Percentiles rank a stretch among this genome's conserved stretches.
Evolutionary conservation across 2,888 invertebrate species (phyloP).

Genomic region (Pheosia tremula): DNA sequence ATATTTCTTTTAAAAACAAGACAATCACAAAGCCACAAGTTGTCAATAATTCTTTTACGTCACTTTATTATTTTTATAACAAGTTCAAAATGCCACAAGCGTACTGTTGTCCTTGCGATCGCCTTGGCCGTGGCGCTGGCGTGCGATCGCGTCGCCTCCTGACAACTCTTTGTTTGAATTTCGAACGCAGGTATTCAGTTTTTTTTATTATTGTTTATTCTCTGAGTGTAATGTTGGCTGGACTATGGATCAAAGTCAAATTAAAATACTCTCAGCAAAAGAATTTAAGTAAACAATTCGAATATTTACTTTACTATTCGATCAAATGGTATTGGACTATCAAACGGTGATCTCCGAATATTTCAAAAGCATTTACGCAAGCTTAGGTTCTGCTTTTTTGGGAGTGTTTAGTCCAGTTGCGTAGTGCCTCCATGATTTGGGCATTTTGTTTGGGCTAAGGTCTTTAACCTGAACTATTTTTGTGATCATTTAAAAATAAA

Average conservation of each 20-base stretch:
- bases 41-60: slow-evolving; percentile 6
- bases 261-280: too few relatives aligned
- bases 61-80: slow-evolving; percentile 17
- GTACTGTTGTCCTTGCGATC: slow-evolving; percentile 72
- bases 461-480: slow-evolving; percentile 61
- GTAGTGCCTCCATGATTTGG: too few relatives aligned
- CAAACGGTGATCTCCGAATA: too few relatives aligned
- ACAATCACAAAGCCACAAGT: slow-evolving; percentile 7
- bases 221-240: slow-evolving; percentile 50
- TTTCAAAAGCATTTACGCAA: too few relatives aligned
- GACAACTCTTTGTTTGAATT: slow-evolving; percentile 75
- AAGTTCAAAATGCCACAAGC: slow-evolving; percentile 27
- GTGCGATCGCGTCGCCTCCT: slow-evolving; percentile 65
- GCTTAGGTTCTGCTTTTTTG: too few relatives aligned
- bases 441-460: slow-evolving; percentile 34
- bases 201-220: slow-evolving; percentile 69
- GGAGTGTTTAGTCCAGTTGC: too few relatives aligned
- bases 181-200: slow-evolving; percentile 51
- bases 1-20: background rate
- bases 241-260: slow-evolving; percentile 1
- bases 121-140: slow-evolving; percentile 74
- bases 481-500: slow-evolving; percentile 31
- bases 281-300: too few relatives aligned
- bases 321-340: slow-evolving; percentile 1
- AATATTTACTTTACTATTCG: too few relatives aligned